Conservation (phyloP, 2,888 invertebrate genomes). For the Tachystola acroxantha region DNA sequence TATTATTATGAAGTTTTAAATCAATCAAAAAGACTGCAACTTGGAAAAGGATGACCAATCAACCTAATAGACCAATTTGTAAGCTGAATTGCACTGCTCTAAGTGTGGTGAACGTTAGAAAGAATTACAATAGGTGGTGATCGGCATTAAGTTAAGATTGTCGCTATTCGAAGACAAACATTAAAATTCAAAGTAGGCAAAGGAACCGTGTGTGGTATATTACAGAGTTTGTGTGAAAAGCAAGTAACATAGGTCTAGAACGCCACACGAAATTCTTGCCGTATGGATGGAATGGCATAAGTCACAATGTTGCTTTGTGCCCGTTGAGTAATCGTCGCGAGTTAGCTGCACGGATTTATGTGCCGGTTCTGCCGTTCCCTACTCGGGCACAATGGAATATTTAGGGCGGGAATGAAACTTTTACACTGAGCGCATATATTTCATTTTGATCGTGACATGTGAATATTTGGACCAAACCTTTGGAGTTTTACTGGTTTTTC, state of each 20-base stretch:
- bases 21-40: too few species aligned
- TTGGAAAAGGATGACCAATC: too few species aligned
- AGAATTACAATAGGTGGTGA: too few species aligned
- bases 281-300: constrained; percentile 7
- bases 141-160: too few species aligned
- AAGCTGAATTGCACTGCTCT: too few species aligned
- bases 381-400: constrained; percentile 58
- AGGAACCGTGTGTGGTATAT: too few species aligned
- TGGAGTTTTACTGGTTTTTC: background rate
- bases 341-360: constrained; percentile 54
- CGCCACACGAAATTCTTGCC: background rate
- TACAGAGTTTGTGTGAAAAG: too few species aligned
- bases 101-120: too few species aligned
- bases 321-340: constrained; percentile 59
- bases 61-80: too few species aligned
- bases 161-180: too few species aligned
- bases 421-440: constrained; percentile 41
- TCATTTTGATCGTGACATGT: constrained; percentile 50
- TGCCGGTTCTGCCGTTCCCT: constrained; percentile 32
- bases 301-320: constrained; percentile 41
- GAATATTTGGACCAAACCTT: constrained; percentile 30
- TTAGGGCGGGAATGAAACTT: constrained; percentile 55
- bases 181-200: too few species aligned
- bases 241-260: too few species aligned
- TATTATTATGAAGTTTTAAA: background rate